phyloP scores from a whole-genome alignment of 2,888 invertebrate species.

The Cybosia mesomella region DNA sequence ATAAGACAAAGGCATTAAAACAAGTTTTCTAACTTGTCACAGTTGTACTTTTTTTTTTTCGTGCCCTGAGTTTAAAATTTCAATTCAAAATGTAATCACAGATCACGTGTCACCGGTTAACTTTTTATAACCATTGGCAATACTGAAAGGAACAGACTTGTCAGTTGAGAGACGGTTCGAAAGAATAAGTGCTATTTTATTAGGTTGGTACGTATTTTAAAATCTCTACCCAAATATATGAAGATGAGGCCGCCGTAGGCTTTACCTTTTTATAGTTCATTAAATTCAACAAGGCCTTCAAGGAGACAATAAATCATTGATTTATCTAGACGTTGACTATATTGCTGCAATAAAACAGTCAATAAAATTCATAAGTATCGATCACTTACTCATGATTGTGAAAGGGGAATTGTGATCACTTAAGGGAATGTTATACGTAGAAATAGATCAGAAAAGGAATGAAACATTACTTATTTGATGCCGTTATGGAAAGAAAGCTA shows the following conservation, averaged over 20 bases:
- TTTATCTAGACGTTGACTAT: conserved; percentile 60
- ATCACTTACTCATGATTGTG: conserved; percentile 43
- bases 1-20: no score
- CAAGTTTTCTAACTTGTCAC: no score
- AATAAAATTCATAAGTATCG: conserved; percentile 55
- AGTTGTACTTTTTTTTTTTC: no score
- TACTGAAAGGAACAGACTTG: not conserved
- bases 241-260: conserved; percentile 37
- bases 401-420: conserved; percentile 41
- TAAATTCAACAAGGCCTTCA: conserved; percentile 61
- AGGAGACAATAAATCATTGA: conserved; percentile 64
- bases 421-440: conserved; percentile 16
- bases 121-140: not conserved
- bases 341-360: conserved; percentile 55
- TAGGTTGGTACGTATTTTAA: not conserved
- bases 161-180: not conserved
- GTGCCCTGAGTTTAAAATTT: not conserved
- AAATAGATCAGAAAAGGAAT: not conserved
- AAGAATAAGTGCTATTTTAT: conserved; percentile 5
- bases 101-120: not conserved
- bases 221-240: conserved; percentile 26
- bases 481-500: not conserved
- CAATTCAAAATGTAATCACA: not conserved
- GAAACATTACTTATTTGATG: not conserved
- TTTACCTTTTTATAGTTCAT: conserved; percentile 64